These are phyloP conservation scores for Potamilus streckersoni DNA, from an alignment of 1,140 invertebrate genomes.

Conservation along the genomic window DNA sequence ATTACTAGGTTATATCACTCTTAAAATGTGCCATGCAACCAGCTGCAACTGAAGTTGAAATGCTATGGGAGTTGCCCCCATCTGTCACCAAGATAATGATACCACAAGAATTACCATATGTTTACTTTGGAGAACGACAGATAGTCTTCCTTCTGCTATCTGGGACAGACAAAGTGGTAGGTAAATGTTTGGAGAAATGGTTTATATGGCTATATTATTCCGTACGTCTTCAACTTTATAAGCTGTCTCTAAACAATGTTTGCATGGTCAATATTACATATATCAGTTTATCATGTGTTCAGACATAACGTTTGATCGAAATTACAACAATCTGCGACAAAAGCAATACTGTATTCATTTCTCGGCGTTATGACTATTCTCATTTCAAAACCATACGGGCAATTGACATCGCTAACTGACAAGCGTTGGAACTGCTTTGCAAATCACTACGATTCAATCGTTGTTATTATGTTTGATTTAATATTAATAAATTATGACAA, in stretches of 20 bases:
- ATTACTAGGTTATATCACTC: constrained; percentile 38
- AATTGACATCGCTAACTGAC: too few relatives aligned
- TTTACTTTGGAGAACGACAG: constrained; percentile 23
- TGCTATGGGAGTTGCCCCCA: constrained; percentile 36
- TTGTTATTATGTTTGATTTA: too few relatives aligned
- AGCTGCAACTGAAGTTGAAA: constrained; percentile 46
- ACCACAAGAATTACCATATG: constrained; percentile 13
- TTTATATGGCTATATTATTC: not conserved
- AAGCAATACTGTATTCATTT: not conserved
- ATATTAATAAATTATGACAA: too few relatives aligned
- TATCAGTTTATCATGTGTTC: not conserved
- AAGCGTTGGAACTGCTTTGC: too few relatives aligned
- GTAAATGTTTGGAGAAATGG: not conserved
- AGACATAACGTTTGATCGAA: not conserved
- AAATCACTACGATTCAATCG: too few relatives aligned
- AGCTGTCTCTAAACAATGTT: too few relatives aligned
- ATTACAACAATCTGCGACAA: not conserved
- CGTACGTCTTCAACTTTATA: not conserved
- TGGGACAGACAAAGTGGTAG: constrained; percentile 9
- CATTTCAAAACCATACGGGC: too few relatives aligned
- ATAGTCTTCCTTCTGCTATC: constrained; percentile 26
- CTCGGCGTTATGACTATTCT: too few relatives aligned
- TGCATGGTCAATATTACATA: constrained; percentile 3
- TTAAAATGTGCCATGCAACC: constrained; percentile 65
- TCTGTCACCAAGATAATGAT: constrained; percentile 16